phyloP scores from a whole-genome alignment of 2,113 vertebrate genomes.

The Rynchops niger region DNA sequence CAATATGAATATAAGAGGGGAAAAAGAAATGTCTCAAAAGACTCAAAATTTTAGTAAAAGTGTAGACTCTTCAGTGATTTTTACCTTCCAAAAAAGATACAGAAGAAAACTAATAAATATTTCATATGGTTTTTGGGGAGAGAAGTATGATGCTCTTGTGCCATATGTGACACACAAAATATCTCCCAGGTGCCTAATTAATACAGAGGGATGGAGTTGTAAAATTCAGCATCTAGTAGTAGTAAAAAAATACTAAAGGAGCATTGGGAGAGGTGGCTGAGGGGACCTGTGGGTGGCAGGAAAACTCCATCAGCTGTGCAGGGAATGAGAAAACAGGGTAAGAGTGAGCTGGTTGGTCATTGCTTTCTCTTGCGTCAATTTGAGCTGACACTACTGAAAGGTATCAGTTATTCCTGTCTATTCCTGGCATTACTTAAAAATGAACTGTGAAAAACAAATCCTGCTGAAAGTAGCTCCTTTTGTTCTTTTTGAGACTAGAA shows the following conservation, averaged over 20 bases:
- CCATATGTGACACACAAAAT: neutral
- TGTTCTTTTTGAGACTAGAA: neutral
- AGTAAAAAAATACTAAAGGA: neutral
- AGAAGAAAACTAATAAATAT: neutral
- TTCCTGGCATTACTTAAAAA: neutral
- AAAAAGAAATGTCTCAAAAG: neutral
- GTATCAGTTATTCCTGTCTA: neutral
- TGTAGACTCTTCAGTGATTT: neutral
- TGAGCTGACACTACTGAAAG: neutral
- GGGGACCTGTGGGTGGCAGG: neutral
- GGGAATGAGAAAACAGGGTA: neutral
- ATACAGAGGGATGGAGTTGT: neutral
- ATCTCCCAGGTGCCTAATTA: neutral
- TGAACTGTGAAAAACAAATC: neutral
- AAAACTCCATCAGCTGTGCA: neutral
- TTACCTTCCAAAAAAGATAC: neutral
- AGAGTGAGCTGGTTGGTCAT: neutral
- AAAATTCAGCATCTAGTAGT: neutral
- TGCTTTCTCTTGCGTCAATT: neutral
- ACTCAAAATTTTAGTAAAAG: neutral
- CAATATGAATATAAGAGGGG: neutral
- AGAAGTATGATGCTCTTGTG: neutral
- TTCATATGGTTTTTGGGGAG: neutral
- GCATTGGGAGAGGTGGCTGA: neutral
- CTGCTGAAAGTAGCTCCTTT: neutral